These are phyloP conservation scores for Diachrysia chrysitis DNA, from an alignment of 2,888 invertebrate genomes.

Conservation along the genomic window DNA sequence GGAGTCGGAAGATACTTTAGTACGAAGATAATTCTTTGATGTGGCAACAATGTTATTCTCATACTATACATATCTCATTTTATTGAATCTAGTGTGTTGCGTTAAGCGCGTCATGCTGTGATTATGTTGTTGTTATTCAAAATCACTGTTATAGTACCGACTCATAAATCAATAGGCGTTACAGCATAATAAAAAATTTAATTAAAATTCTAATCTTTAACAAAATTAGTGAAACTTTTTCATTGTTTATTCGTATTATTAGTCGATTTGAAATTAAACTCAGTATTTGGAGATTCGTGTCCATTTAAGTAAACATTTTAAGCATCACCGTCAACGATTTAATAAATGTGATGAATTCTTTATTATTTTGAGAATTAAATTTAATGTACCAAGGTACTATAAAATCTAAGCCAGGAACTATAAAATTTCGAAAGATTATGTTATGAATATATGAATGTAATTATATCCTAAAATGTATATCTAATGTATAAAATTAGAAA, in stretches of 20 bases:
- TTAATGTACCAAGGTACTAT: too few species aligned
- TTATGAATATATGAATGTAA: too few species aligned
- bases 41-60: conserved; percentile 72
- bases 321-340: not conserved
- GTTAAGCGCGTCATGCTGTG: conserved; percentile 1
- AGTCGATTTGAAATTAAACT: not conserved
- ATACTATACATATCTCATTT: conserved; percentile 49
- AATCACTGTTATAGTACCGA: not conserved
- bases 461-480: too few species aligned
- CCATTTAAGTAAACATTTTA: not conserved
- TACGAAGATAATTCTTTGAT: conserved; percentile 65
- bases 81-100: conserved; percentile 12
- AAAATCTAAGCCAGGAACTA: too few species aligned
- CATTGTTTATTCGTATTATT: too few species aligned
- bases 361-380: too few species aligned
- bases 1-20: conserved; percentile 81
- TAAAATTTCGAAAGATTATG: too few species aligned
- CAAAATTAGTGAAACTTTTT: not conserved
- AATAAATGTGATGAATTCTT: too few species aligned
- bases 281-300: not conserved
- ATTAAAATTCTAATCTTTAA: not conserved
- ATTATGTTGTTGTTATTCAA: not conserved
- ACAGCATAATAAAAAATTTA: not conserved
- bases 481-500: too few species aligned
- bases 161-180: not conserved